Percentiles rank a stretch among this genome's conserved stretches.
Evolutionary conservation across 2,113 vertebrate genomes (phyloP).

Genomic region (Phainopepla nitens): DNA sequence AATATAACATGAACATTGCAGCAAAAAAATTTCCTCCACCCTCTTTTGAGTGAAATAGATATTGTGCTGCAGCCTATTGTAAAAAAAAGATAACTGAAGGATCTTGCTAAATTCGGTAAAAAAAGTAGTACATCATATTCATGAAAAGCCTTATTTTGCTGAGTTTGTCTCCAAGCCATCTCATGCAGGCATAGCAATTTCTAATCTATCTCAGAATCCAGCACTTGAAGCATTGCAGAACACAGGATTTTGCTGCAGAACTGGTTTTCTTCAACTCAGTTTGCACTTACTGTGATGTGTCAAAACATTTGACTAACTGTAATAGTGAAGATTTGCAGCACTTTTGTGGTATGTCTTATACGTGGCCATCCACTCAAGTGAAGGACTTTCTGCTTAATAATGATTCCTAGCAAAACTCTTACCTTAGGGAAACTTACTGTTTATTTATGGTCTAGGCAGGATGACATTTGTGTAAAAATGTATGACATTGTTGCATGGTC

Average conservation of each 20-base stretch:
- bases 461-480: not conserved
- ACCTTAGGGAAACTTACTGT: not conserved
- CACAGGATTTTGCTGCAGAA: not conserved
- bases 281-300: not conserved
- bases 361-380: not conserved
- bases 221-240: not conserved
- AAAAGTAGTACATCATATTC: not conserved
- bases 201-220: not conserved
- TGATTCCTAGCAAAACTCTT: not conserved
- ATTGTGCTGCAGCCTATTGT: not conserved
- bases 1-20: not conserved
- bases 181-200: not conserved
- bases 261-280: not conserved
- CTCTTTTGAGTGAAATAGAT: not conserved
- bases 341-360: not conserved
- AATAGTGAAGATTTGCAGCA: not conserved
- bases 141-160: not conserved
- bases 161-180: not conserved
- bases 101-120: not conserved
- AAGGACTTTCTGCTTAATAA: not conserved
- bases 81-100: not conserved
- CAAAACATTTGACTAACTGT: not conserved
- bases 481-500: not conserved
- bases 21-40: not conserved
- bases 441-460: not conserved